Evolutionary conservation across 1,140 invertebrate species (phyloP), one percentile per base, ranked within the genome.

Genomic region (Littorina saxatilis): DNA sequence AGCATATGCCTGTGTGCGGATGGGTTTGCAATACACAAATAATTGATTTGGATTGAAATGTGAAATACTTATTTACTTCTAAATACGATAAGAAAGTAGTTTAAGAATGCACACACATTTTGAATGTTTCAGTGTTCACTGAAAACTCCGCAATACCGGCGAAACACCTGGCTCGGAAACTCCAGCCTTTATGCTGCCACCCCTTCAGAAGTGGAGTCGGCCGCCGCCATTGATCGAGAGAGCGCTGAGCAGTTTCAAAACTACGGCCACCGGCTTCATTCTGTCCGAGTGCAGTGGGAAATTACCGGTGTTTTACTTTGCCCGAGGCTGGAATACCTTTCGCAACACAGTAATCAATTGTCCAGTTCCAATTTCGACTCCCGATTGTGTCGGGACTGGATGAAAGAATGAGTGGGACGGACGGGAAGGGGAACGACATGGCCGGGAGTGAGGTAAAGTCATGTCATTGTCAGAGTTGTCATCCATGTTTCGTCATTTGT

Each of bases 201-300:
- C 70, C 70, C 70, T 73, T 15, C 29, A 39, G 50, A 73, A n/a
- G n/a, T 73, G 70, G 70, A 32, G 50, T 73, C 70, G 70, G 27
- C 70, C 70, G 70, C 70, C 70, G 70, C 70, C 70, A 73, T 73
- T 73, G 70, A 73, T 73, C 70, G 70, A 13, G 39, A 73, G 70
- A 39, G 70, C 70, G 70, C 40, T 43, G 47, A n/a, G n/a, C 29
- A 32, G n/a, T 39, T 73, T 73, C 50, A 3, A 73, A 73, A 73
- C 70, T 73, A n/a, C 70, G 32, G 40, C 70, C 70, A 52, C 40
- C 70, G 70, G 39, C 43, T n/a, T 47, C 3, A 11, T n/a, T 73
- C 70, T 47, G 43, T 47, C 43, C 17, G 43, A 47, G 40, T 23
- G 27, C 40, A n/a, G 23, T 50, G 32, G 23, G 7, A 73, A 17